Evolutionary conservation across 2,797 vertebrate genomes (phyloP), one percentile per base, ranked within the genome.

Genomic region (Halcyon smyrnensis): DNA sequence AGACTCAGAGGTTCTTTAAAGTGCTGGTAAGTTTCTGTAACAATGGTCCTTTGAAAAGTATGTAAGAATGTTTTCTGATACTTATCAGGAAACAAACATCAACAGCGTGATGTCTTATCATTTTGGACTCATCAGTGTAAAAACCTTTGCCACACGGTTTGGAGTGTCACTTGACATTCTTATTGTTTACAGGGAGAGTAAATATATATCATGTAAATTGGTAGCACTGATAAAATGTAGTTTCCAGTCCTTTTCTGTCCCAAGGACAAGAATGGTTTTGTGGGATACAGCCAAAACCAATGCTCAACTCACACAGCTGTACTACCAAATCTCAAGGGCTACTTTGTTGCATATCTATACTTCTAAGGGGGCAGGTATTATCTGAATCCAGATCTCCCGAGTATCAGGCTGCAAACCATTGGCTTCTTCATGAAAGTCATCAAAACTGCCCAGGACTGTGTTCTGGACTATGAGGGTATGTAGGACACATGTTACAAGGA

Each of bases 1-100:
- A 65, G 30, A 11, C 57, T 79, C 56, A 77, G 73, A 76, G 36
- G 63, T n/a, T 86, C 39, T 89, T 84, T 74, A 82, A 96, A 73
- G 59, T 64, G 28, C 27, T 87, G 53, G 21, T 5, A 60, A 74
- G 36, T 88, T 87, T 76, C 56, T 70, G 2, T 76, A 45, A 67
- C 82, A 83, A 50, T 8, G 9, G 28, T n/a, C 9, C 53, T 94
- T 88, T 76, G 53, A 90, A 93, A 86, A 81, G 4, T 75, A 51
- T 74, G 60, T 67, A 86, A 84, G 5, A 80, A 48, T 74, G 60
- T 67, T 76, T 76, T 84, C 67, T 84, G 60, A 54, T 83, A 67
- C 56, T 95, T 89, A 56, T 20, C 77, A 67, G 48, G 41, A 51
- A 65, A 69, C 59, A 84, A 84, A 46, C 1, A 4, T 84, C 70